These are phyloP conservation scores for Eretmochelys imbricata DNA, from an alignment of 2,113 vertebrate species.

Conservation along the genomic window DNA sequence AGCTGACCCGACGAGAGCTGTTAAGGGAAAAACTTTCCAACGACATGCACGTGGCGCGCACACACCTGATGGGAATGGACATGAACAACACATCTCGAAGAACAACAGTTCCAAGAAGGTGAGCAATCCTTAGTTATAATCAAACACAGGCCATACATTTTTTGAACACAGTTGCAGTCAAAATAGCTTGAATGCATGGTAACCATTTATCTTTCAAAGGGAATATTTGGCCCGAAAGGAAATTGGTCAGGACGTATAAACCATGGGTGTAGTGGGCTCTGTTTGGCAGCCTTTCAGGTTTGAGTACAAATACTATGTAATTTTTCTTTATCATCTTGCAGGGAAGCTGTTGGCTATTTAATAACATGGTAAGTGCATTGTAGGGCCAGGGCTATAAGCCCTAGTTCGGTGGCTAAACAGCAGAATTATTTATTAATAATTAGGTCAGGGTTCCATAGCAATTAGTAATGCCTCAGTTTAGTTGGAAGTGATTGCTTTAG, in stretches of 20 bases:
- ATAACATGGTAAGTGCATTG: accelerated
- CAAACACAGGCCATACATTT: not conserved
- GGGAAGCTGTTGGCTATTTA: not conserved
- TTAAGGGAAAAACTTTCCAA: no score
- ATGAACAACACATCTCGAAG: not conserved
- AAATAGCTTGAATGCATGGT: not conserved
- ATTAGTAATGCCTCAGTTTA: accelerated
- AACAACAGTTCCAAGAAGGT: not conserved
- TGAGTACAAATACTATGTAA: not conserved
- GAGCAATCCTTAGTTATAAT: not conserved
- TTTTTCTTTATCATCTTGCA: not conserved
- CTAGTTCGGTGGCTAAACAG: not conserved
- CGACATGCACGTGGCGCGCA: not conserved
- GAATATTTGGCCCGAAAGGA: not conserved
- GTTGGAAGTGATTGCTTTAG: not conserved
- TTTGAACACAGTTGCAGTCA: not conserved
- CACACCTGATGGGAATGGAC: not conserved
- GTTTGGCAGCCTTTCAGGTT: not conserved
- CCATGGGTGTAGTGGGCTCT: not conserved
- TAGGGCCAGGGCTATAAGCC: not conserved
- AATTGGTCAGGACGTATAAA: accelerated
- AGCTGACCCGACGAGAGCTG: no score
- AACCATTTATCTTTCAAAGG: not conserved
- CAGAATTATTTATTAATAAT: not conserved
- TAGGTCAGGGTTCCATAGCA: not conserved